These are phyloP conservation scores for Rhizoglyphus robini DNA, from an alignment of 1,140 invertebrate genomes.

Conservation along the genomic window DNA sequence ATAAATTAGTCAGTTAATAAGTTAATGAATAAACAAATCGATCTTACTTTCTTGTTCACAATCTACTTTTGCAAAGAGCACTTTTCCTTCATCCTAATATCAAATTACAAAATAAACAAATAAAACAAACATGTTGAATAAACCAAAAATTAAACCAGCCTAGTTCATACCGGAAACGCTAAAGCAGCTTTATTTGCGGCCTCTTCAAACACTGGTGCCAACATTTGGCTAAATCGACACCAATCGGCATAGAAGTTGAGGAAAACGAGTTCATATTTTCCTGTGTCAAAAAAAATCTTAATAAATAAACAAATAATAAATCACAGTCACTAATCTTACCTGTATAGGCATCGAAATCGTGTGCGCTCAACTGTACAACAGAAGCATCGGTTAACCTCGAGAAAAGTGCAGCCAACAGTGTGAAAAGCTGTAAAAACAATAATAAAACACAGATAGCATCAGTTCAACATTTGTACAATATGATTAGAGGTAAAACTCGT, in stretches of 20 bases:
- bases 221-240: conserved; percentile 68
- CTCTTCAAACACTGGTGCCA: conserved; percentile 93
- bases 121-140: too few species aligned
- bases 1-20: conserved; percentile 4
- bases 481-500: too few species aligned
- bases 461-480: background rate
- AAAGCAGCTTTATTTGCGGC: conserved; percentile 69
- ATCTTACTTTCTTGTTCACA: conserved; percentile 75
- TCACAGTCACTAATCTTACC: background rate
- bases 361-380: background rate
- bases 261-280: conserved; percentile 27
- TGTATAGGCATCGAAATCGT: conserved; percentile 12
- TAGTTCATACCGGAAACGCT: conserved; percentile 53
- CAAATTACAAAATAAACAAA: conserved; percentile 24
- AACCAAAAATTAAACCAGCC: too few species aligned
- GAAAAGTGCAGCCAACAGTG: background rate
- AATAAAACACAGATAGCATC: background rate
- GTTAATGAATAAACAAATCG: conserved; percentile 5
- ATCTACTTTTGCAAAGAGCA: conserved; percentile 91
- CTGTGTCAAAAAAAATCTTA: conserved; percentile 7
- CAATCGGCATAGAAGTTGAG: conserved; percentile 31
- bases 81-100: conserved; percentile 46
- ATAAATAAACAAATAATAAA: background rate
- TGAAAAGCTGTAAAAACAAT: background rate
- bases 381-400: background rate